phyloP scores from a whole-genome alignment of 2,113 vertebrate species.

The Sorex fumeus region DNA sequence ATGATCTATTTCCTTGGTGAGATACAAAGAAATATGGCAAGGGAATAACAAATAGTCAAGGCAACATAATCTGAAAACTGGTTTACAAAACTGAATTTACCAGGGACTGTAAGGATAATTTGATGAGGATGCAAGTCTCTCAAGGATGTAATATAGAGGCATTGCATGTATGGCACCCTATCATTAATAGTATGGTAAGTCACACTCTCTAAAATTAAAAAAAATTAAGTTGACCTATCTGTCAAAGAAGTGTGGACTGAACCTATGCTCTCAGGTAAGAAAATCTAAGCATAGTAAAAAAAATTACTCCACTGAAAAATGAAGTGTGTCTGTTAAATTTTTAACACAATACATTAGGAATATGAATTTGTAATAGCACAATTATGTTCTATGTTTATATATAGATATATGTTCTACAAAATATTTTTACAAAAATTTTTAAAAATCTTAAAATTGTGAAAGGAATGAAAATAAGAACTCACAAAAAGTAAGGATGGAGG shows the following conservation, averaged over 20 bases:
- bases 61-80: no score
- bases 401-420: not conserved
- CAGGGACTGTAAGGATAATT: no score
- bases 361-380: not conserved
- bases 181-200: no score
- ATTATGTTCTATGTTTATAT: slow-evolving; percentile 67
- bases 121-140: no score
- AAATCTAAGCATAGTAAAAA: slow-evolving; percentile 38
- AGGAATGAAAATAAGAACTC: not conserved
- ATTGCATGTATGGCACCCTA: no score
- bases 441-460: slow-evolving; percentile 39
- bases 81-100: no score
- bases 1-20: no score
- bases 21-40: no score
- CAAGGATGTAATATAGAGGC: no score
- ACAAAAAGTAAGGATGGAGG: rapidly evolving
- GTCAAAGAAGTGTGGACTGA: slow-evolving; percentile 69
- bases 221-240: not conserved
- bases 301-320: slow-evolving; percentile 27
- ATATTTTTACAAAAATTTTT: slow-evolving; percentile 32
- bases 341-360: slow-evolving; percentile 40
- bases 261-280: slow-evolving; percentile 79
- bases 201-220: no score
- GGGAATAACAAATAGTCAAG: no score
- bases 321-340: not conserved